Evolutionary conservation across 2,888 invertebrate genomes (phyloP), one percentile per base, ranked within the genome.

Genomic region (Acleris holmiana): DNA sequence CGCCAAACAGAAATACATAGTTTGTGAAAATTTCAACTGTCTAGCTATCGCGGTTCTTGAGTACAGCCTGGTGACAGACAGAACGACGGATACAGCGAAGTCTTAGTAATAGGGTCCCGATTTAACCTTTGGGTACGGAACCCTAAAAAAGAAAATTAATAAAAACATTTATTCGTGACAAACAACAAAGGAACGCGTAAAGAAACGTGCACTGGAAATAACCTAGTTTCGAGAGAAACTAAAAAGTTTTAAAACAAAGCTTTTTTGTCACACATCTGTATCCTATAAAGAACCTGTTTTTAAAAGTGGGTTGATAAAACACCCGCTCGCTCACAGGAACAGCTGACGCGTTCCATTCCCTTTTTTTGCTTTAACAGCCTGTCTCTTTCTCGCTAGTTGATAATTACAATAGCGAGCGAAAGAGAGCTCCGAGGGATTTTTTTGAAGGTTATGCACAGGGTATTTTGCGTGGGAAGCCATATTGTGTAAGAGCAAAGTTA

Each of bases 271-370:
- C 18, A 53, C 63, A 64, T 63, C 57, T 64, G 63, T 58, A 18
- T 29, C 7, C 48, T 58, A 48, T 64, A 58, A 64, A 64, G 63
- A 63, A 67, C 67, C 67, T 67, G 67, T 67, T 62, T 61, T 47
- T n/a, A 63, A 59, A 66, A 66, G 56, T 61, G 56, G 56, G 61
- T 46, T 51, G 49, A 51, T 44, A 59, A 67, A 67, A 59, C 58
- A 67, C 50, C 59, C 40, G 50, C 35, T 23, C 49, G 29, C n/a
- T n/a, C n/a, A 13, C 53, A 49, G 64, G 60, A 60, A 67, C 64
- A 67, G 59, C 56, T 60, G 71, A 73, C 41, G 47, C 56, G 61
- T 61, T 53, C 58, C 63, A 58, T 58, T 23, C 19, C 8, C 51
- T 23, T 25, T 61, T 46, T 56, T 55, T 25, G 44, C 18, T 21